Evolutionary conservation across 35 echinoderm and acorn worm genomes (phyloP).

Genomic region (Chiridota heheva): DNA sequence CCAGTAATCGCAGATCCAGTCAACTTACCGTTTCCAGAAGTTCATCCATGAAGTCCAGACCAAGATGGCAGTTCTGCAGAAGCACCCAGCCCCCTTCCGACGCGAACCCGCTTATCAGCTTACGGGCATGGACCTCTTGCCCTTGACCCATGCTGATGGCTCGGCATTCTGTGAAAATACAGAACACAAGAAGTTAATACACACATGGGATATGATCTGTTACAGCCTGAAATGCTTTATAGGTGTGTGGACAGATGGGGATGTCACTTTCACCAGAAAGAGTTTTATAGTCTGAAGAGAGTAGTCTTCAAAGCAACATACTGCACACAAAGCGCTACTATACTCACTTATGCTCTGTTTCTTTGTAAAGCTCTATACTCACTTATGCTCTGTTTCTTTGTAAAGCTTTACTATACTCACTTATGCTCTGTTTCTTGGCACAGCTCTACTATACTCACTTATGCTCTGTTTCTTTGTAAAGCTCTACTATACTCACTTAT

Average conservation of each 20-base stretch:
- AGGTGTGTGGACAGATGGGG: no score
- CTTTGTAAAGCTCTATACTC: constrained; percentile 76
- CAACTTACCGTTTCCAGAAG: constrained; percentile 85
- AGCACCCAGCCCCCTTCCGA: constrained; percentile 91
- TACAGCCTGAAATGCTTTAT: no score
- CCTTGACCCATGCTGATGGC: constrained; percentile 99
- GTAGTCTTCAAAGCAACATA: background rate
- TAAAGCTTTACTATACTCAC: constrained; percentile 41
- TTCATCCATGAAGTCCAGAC: constrained; percentile 95
- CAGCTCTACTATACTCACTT: constrained; percentile 43
- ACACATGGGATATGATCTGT: no score
- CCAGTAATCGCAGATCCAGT: no score
- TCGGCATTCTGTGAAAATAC: constrained; percentile 57
- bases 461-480: constrained; percentile 87
- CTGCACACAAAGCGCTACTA: background rate
- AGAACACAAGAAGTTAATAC: background rate
- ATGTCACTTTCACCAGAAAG: background rate
- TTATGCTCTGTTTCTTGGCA: constrained; percentile 85
- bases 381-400: no score
- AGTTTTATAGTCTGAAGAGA: background rate
- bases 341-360: constrained; percentile 85
- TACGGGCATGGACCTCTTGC: constrained; percentile 89
- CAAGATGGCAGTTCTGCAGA: constrained; percentile 98
- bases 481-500: no score
- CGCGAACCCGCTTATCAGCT: constrained; percentile 70